phyloP scores from a whole-genome alignment of 2,888 invertebrate genomes.

The Drosophila merina region DNA sequence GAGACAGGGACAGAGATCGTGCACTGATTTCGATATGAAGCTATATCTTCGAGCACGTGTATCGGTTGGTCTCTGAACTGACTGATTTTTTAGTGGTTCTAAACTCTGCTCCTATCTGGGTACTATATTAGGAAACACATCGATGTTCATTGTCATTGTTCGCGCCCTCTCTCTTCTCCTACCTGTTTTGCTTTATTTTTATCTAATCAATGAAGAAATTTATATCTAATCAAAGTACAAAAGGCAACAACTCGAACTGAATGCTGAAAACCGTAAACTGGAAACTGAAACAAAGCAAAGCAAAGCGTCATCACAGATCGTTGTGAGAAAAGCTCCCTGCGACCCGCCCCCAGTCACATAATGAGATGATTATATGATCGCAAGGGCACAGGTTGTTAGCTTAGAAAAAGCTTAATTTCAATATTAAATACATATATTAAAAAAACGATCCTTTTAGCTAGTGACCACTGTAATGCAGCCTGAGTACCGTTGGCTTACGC shows the following conservation, averaged over 20 bases:
- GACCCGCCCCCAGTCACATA: conserved; percentile 54
- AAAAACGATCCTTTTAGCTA: neutral
- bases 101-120: conserved; percentile 27
- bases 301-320: conserved; percentile 33
- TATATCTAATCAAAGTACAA: conserved; percentile 77
- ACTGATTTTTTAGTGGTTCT: conserved; percentile 20
- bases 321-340: too few relatives aligned
- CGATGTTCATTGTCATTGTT: neutral
- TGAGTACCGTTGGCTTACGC: conserved; percentile 17
- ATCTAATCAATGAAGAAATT: conserved; percentile 80
- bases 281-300: conserved; percentile 33
- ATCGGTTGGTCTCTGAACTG: conserved; percentile 30
- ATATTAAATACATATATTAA: too few relatives aligned
- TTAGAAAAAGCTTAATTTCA: neutral
- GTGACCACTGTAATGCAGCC: conserved; percentile 1
- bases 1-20: conserved; percentile 30
- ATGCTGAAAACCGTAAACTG: conserved; percentile 9
- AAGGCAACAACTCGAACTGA: conserved; percentile 42
- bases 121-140: neutral
- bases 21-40: conserved; percentile 54
- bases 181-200: conserved; percentile 58
- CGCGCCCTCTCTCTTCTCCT: neutral
- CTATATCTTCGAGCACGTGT: conserved; percentile 45
- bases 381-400: conserved; percentile 31
- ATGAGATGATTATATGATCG: conserved; percentile 65